phyloP scores from a whole-genome alignment of 1,140 invertebrate genomes.

The Chrysoperla carnea region DNA sequence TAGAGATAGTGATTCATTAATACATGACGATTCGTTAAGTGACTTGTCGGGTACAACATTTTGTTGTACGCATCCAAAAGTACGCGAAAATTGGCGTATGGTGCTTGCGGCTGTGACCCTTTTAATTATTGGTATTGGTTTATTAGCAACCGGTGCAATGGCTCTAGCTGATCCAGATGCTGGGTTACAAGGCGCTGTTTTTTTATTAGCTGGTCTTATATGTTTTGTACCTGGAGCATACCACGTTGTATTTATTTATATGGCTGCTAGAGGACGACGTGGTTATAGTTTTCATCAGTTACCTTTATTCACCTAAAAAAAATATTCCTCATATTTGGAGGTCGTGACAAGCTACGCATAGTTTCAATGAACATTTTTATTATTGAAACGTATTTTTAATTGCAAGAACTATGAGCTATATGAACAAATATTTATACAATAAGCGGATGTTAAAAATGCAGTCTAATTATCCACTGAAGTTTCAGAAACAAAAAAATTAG shows the following conservation, averaged over 20 bases:
- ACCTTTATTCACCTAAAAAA: constrained; percentile 52
- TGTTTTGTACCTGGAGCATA: constrained; percentile 68
- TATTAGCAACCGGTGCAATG: constrained; percentile 52
- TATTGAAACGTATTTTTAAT: no score
- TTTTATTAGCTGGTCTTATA: constrained; percentile 62
- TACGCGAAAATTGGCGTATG: constrained; percentile 70
- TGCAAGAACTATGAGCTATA: no score
- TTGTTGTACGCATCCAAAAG: constrained; percentile 68
- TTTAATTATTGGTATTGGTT: constrained; percentile 54
- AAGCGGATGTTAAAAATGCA: no score
- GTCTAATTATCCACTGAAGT: no score
- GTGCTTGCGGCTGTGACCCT: constrained; percentile 59
- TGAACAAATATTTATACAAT: no score
- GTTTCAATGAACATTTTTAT: no score
- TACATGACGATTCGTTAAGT: constrained; percentile 40
- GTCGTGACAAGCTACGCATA: no score
- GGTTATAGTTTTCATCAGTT: constrained; percentile 72
- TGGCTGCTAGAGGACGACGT: constrained; percentile 58
- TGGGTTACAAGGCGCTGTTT: constrained; percentile 58
- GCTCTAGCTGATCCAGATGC: constrained; percentile 47
- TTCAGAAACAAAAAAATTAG: no score
- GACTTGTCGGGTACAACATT: constrained; percentile 34
- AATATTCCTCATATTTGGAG: neutral
- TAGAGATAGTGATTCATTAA: constrained; percentile 60
- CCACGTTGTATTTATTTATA: constrained; percentile 67